Base-by-base conservation (phyloP, 2,113 vertebrate genomes). In the Hippolais icterina region DNA sequence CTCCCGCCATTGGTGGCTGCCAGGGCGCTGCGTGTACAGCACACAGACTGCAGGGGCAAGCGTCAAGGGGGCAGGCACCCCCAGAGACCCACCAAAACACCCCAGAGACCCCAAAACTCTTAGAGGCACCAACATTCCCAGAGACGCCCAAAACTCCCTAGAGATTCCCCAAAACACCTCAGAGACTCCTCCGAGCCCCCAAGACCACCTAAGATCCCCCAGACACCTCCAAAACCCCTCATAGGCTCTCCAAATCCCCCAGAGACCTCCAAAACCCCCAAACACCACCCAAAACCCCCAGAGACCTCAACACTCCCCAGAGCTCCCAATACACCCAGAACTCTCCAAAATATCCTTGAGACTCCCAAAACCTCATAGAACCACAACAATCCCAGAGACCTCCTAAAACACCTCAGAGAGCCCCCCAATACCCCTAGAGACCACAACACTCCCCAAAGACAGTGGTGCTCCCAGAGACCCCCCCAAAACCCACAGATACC, bases 1-100 rank as follows among this genome's bases (percentile, higher is more conserved):
- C 99, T 99, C 99, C 95, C 98, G 96, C 99, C 99, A 99, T 84
- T 99, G 99, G 93, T 99, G 98, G 94, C 98, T 99, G 96, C 99
- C 99, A 56, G 99, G 98, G 33, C 98, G 98, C 97, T 99, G 99
- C 9, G 98, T 99, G 89, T 99, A 99, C 78, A 99, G 98, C 80
- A 99, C 99, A 12, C 99, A 99, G 54, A 99, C 99, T 99, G 63
- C 46, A 97, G 17, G 86, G 84, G 47, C 14, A 60, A 23, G 16
- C 13, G 44, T 44, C 19, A 31, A 35, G 21, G 33, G 50, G 42
- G 8, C 3, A 1, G 28, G 13, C 39, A n/a, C 23, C 28, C 39
- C 28, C 54, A 77, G 39, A 63, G 47, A 53, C 47, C 27, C 31
- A 11, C 24, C 75, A 53, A 63, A 78, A 80, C 29, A n/a, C 23